Base-by-base conservation (phyloP, 1,140 invertebrate genomes). In the Nasonia giraulti region DNA sequence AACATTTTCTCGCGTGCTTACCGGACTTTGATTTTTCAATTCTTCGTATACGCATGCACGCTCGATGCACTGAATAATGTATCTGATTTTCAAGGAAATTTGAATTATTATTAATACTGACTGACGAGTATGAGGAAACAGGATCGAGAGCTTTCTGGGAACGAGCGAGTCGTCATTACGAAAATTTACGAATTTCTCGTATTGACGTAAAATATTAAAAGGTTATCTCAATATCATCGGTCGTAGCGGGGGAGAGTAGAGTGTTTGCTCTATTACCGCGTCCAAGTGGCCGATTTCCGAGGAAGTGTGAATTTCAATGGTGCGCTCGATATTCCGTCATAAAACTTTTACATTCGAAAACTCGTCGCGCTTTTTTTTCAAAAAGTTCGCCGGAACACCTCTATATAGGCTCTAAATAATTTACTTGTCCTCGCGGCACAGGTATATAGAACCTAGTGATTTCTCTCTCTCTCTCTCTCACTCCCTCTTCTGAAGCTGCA, bases 401-500 rank as follows among this genome's bases (percentile, higher is more conserved):
- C 12, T 55, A 17, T 11, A 50, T 3, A 55, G 12, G 17, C n/a
- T 69, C n/a, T 50, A 84, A 84, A 79, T 79, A 84, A 79, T 84
- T 73, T 79, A 84, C 12, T 84, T 73, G 68, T 55, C 82, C 37
- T 84, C 40, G n/a, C 17, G 5, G 3, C 6, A n/a, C 20, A 62
- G 7, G 40, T 44, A 44, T 44, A 44, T 44, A 44, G 73, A 62
- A 31, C 40, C 74, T n/a, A 74, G 75, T 78, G 74, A 83, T 83
- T 83, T 77, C 62, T 78, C 81, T 62, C 81, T 40, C 47, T 4
- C 33, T 33, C 33, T 5, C 33, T 37, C 33, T 37, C 33, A 4
- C 62, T 78, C 81, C 40, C 81, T 71, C 55, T n/a, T n/a, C 55
- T n/a, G 17, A 62, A 62, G 73, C 86, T 85, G 86, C 86, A 88